Evolutionary conservation across 1,140 invertebrate species (phyloP).

Genomic region (Cherax quadricarinatus): DNA sequence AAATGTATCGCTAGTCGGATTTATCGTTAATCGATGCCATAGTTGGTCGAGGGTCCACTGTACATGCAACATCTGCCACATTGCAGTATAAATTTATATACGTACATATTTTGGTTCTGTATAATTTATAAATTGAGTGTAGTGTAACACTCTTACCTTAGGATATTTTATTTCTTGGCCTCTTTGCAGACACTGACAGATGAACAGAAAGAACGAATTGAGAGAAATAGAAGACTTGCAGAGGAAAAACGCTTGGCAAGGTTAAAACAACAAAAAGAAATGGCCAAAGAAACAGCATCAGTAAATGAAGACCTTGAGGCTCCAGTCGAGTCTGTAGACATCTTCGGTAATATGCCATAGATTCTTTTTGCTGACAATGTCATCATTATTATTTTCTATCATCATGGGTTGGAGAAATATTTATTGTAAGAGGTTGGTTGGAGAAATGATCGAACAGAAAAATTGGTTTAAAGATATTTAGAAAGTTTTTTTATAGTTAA

Average conservation of each 20-base stretch:
- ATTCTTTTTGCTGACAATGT: not conserved
- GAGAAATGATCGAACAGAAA: not conserved
- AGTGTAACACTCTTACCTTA: no score
- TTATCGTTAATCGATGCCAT: no score
- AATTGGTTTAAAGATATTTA: not conserved
- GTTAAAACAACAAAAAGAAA: conserved; percentile 16
- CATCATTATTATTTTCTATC: no score
- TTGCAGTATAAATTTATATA: no score
- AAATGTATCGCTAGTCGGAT: no score
- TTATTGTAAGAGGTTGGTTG: not conserved
- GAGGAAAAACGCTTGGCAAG: conserved; percentile 37
- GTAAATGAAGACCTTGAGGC: not conserved
- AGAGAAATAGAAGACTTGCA: conserved; percentile 46
- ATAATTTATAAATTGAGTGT: no score
- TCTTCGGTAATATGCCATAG: not conserved
- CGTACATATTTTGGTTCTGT: no score
- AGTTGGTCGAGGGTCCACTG: no score
- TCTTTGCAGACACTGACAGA: conserved; percentile 20
- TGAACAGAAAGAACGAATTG: conserved; percentile 57
- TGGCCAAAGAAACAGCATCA: not conserved
- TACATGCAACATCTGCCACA: no score
- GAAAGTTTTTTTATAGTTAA: not conserved
- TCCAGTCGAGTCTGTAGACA: not conserved
- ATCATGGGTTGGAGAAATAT: not conserved
- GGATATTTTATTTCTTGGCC: not conserved